Base-by-base conservation (phyloP, 1,140 invertebrate genomes). In the Marisa cornuarietis region DNA sequence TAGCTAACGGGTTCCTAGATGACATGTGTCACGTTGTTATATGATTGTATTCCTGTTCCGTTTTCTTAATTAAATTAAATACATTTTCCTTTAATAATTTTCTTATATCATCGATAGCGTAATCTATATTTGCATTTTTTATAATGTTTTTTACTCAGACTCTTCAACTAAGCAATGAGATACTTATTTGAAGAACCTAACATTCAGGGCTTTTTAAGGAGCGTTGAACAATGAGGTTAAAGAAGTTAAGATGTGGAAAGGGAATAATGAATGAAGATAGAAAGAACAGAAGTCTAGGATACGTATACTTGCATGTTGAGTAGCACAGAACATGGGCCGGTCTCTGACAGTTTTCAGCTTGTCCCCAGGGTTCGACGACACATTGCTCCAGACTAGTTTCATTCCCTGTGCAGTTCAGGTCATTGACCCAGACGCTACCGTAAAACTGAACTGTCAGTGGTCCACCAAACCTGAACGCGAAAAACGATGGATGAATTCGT, bases 401-500 rank as follows among this genome's bases (percentile, higher is more conserved):
- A 10, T 58, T 81, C 14, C 85, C 85, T 22, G 76, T 85, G 78
- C 87, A 87, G 75, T 83, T 85, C 26, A 85, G 61, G 79, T 95
- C 93, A 85, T 95, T 95, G 84, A 96, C 94, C 88, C 94, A 92
- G 58, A 93, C 92, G 61, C 65, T 68, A 26, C 66, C 72, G 20
- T 26, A 26, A 22, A 76, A 65, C 74, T 31, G 22, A 61, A 18
- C 8, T 31, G 11, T 71, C 7, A 3, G 4, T 11, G 69, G 42
- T 18, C 20, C 20, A 24, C 26, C 49, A 22, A 71, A 51, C 31
- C 69, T 71, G 69, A 22, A 10, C 11, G 3, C 9, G 24, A 71
- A 42, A 22, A 22, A 49, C 14, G 22, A 4, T n/a, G 16, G 20
- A 16, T 71, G 31, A 16, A 31, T 16, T n/a, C 68, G 16, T 22